Percentiles rank a stretch among this genome's conserved stretches.
Evolutionary conservation across 2,113 vertebrate genomes (phyloP).

Genomic region (Sceloporus undulatus): DNA sequence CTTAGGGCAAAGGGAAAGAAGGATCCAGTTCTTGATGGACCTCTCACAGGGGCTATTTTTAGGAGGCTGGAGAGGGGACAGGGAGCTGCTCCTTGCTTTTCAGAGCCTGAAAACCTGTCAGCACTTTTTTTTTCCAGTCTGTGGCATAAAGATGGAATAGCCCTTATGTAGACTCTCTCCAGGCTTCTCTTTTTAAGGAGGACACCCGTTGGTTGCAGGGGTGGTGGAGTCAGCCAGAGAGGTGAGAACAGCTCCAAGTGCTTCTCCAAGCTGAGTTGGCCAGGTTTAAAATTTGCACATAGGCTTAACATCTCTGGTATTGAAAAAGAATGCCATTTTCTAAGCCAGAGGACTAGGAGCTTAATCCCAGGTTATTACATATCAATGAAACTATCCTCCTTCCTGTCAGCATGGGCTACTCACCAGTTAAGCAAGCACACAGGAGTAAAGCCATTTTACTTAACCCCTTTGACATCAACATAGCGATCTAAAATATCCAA

Average conservation of each 20-base stretch:
- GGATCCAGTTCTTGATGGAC: slow-evolving; percentile 75
- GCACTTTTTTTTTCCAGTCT: slow-evolving; percentile 80
- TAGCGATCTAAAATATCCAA: not conserved
- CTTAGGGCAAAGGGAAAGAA: slow-evolving; percentile 94
- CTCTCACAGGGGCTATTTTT: slow-evolving; percentile 88
- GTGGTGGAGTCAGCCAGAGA: not conserved
- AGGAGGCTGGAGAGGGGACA: slow-evolving; percentile 73
- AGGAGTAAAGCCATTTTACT: not conserved
- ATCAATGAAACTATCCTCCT: not conserved
- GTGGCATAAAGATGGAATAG: slow-evolving; percentile 28
- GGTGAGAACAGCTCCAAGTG: not conserved
- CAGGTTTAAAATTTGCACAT: not conserved
- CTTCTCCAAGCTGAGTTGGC: slow-evolving; percentile 22
- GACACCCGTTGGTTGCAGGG: slow-evolving; percentile 38
- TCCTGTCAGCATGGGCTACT: not conserved
- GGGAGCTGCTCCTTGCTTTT: slow-evolving; percentile 70
- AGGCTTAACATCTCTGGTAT: not conserved
- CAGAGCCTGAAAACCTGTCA: slow-evolving; percentile 66
- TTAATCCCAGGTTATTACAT: not conserved
- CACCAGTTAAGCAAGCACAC: not conserved
- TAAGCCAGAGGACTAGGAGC: not conserved
- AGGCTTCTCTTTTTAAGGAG: slow-evolving; percentile 54
- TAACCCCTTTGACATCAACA: not conserved
- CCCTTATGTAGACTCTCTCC: slow-evolving; percentile 43
- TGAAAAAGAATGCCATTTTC: not conserved